Conservation (phyloP, 2,113 vertebrate genomes). For the Rhagologus leucostigma region DNA sequence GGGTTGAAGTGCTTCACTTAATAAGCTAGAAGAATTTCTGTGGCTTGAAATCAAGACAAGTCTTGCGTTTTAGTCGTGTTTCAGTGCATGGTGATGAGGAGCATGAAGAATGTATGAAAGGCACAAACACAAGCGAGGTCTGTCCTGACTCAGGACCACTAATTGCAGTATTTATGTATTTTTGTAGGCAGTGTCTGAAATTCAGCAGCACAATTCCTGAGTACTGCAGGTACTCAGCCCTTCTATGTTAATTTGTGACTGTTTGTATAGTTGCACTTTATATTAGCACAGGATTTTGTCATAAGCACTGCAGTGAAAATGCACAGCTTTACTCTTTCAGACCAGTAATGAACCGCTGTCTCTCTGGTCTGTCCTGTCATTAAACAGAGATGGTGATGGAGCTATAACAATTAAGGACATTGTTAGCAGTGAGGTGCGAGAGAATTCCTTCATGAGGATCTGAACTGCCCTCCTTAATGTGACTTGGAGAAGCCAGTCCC, state of each 20-base stretch:
- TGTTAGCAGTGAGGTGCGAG: background rate
- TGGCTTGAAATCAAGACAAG: background rate
- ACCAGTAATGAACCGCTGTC: background rate
- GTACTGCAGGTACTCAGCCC: background rate
- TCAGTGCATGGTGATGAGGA: background rate
- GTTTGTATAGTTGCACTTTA: background rate
- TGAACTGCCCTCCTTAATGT: background rate
- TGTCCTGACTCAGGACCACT: background rate
- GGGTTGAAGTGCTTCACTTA: background rate
- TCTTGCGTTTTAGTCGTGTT: background rate
- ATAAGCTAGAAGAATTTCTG: background rate
- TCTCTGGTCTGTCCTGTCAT: background rate
- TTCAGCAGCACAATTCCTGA: background rate
- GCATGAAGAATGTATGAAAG: background rate
- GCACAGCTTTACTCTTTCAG: background rate
- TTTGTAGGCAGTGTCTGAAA: background rate
- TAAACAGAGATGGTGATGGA: background rate
- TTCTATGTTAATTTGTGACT: background rate
- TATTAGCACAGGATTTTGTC: background rate
- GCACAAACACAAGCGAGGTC: background rate
- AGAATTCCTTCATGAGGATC: background rate
- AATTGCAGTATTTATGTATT: background rate
- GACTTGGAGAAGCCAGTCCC: background rate
- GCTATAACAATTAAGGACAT: background rate
- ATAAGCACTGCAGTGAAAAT: background rate